Conservation (phyloP, 2,888 invertebrate genomes). For the Andrena hattorfiana region DNA sequence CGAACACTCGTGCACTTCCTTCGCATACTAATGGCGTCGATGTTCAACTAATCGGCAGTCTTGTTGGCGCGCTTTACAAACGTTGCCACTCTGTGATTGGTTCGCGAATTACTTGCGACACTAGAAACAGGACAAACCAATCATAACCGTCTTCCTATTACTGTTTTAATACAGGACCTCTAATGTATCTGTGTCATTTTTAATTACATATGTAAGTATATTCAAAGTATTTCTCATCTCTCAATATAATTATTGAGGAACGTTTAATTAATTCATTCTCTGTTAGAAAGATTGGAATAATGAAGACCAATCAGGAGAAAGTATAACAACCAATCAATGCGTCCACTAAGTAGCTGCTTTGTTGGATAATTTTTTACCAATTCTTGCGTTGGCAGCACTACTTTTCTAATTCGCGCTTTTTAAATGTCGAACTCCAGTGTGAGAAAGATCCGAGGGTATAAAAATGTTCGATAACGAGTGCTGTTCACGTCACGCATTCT, state of each 20-base stretch:
- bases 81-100: not conserved
- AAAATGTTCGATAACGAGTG: not conserved
- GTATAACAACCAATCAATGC: not conserved
- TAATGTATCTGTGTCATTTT: not conserved
- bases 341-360: not conserved
- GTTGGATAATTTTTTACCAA: not conserved
- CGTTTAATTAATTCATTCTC: not conserved
- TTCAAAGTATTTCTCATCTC: not conserved
- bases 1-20: not conserved
- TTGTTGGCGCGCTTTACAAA: not conserved
- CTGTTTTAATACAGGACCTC: not conserved
- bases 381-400: slow-evolving; percentile 1
- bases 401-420: not conserved
- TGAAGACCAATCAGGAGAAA: not conserved
- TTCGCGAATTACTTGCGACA: not conserved
- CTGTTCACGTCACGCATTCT: not conserved
- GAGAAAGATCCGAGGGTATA: not conserved
- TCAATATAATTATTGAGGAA: not conserved
- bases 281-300: no score
- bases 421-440: not conserved
- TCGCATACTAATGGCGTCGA: not conserved
- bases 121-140: not conserved
- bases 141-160: not conserved
- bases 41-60: no score
- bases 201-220: not conserved